A percentile compares a stretch with the other conserved stretches of the same genome.
Evolutionary conservation across 2,888 invertebrate genomes (phyloP).

Genomic region (Zelleria hepariella): DNA sequence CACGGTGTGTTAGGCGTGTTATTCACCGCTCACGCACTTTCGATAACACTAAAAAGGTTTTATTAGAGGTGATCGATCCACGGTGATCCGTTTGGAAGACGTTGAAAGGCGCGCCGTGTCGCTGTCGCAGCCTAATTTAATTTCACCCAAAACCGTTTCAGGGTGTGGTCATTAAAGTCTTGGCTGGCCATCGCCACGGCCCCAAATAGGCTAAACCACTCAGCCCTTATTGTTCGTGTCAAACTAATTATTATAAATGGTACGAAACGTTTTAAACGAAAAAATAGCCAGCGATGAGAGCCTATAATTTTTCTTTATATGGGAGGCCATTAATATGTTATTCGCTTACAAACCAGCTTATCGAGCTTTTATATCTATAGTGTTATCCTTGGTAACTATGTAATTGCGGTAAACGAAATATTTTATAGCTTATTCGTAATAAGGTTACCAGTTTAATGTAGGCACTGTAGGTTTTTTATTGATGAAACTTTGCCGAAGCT

Average conservation of each 20-base stretch:
- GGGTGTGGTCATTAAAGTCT: constrained; percentile 44
- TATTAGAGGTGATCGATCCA: background rate
- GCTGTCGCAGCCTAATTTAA: constrained; percentile 56
- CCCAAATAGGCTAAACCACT: constrained; percentile 54
- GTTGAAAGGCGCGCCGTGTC: constrained; percentile 4
- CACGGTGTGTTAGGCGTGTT: no score
- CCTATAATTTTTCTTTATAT: background rate
- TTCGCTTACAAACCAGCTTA: background rate
- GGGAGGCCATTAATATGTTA: background rate
- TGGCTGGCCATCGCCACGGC: constrained; percentile 6
- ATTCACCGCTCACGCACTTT: background rate
- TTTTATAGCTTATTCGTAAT: no score
- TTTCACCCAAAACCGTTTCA: constrained; percentile 48
- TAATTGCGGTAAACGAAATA: no score
- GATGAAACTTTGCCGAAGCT: no score
- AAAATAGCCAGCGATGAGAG: constrained; percentile 24
- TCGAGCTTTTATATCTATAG: no score
- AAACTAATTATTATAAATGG: constrained; percentile 64
- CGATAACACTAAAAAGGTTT: background rate
- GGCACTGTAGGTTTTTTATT: no score
- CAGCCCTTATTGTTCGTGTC: constrained; percentile 46
- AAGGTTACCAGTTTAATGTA: no score
- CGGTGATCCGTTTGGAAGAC: background rate
- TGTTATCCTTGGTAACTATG: no score
- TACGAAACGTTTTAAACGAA: constrained; percentile 28